These are phyloP conservation scores for Aradophagus sp. DNA, from an alignment of 1,140 invertebrate species.

Conservation along the genomic window DNA sequence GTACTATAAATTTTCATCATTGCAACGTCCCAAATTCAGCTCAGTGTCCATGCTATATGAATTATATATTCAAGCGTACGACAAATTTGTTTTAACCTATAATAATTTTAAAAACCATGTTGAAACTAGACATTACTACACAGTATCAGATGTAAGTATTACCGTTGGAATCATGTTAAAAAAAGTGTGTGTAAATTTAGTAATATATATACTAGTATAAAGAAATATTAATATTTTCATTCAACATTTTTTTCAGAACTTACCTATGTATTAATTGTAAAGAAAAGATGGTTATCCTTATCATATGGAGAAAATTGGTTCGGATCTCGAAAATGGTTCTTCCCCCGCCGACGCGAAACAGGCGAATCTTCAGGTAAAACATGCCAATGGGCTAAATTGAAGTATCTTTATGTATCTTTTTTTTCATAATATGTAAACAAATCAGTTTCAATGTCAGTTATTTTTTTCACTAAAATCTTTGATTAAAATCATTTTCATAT, in stretches of 20 bases:
- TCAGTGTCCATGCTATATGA: slow-evolving; percentile 98
- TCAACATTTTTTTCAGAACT: too few species aligned
- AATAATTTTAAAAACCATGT: slow-evolving; percentile 97
- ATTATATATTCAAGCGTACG: slow-evolving; percentile 97
- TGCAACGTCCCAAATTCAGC: slow-evolving; percentile 95
- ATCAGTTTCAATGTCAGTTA: too few species aligned
- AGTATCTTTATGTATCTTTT: too few species aligned
- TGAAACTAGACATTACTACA: slow-evolving; percentile 97
- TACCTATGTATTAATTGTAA: slow-evolving; percentile 95
- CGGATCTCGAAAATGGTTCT: slow-evolving; percentile 95
- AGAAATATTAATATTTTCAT: too few species aligned
- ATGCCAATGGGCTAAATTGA: too few species aligned
- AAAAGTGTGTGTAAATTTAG: too few species aligned
- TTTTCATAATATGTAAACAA: too few species aligned
- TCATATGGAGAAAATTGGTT: slow-evolving; percentile 97
- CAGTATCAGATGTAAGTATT: slow-evolving; percentile 91
- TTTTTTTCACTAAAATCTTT: too few species aligned
- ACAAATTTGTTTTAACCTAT: slow-evolving; percentile 98
- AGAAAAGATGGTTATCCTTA: slow-evolving; percentile 95
- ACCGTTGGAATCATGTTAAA: too few species aligned
- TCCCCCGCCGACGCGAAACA: slow-evolving; percentile 90
- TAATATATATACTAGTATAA: too few species aligned
- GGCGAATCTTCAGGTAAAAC: slow-evolving; percentile 85
- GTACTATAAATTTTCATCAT: slow-evolving; percentile 99
- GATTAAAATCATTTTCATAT: too few species aligned